Percentiles rank a stretch among this genome's conserved stretches.
Evolutionary conservation across 2,113 vertebrate genomes (phyloP).

Genomic region (Prochilodus magdalenae): DNA sequence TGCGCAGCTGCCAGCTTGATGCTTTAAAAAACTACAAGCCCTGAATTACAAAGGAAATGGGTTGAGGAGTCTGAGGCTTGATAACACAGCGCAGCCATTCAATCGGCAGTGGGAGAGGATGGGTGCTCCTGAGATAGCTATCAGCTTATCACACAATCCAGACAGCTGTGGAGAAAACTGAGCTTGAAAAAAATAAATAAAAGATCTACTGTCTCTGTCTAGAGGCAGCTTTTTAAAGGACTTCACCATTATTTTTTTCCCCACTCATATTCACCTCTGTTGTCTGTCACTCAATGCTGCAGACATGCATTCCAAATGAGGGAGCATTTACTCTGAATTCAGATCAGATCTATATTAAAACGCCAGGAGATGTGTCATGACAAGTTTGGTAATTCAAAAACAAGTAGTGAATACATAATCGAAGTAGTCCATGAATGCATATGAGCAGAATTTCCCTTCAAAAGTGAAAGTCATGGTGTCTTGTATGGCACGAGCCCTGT

Average conservation of each 20-base stretch:
- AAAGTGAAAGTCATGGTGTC: background rate
- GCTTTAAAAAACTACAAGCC: background rate
- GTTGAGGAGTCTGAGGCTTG: conserved; percentile 7
- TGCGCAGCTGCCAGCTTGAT: background rate
- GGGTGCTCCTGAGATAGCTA: conserved; percentile 23
- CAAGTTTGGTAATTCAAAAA: background rate
- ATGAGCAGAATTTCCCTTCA: conserved; percentile 5
- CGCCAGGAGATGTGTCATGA: background rate
- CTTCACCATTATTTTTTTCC: background rate
- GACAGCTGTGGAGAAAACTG: conserved; percentile 12
- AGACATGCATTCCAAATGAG: background rate
- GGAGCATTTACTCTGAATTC: background rate
- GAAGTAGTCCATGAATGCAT: background rate
- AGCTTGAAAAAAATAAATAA: conserved; percentile 29
- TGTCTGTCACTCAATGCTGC: background rate
- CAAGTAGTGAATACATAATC: background rate
- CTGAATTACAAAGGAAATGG: conserved; percentile 22
- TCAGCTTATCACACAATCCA: conserved; percentile 47
- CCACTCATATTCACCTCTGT: background rate
- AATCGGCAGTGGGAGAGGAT: conserved; percentile 18
- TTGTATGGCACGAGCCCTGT: background rate
- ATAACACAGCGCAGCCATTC: conserved; percentile 22
- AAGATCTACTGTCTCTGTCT: conserved; percentile 30
- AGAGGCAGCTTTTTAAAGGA: background rate
- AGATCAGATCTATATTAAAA: background rate